Conservation (phyloP, 2,113 vertebrate genomes). For the Tragelaphus buxtoni region DNA sequence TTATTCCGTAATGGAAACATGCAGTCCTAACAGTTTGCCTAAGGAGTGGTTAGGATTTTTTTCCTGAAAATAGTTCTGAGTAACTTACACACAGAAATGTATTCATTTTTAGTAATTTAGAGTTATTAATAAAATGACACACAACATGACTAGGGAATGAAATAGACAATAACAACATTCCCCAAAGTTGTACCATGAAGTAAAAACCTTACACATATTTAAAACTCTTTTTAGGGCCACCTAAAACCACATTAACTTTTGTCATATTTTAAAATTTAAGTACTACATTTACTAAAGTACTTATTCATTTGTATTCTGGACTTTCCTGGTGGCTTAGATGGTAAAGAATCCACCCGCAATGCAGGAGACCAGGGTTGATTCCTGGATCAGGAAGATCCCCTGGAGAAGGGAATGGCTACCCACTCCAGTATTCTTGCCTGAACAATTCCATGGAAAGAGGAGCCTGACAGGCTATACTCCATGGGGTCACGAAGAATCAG, state of each 20-base stretch:
- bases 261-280: not conserved
- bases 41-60: too few relatives aligned
- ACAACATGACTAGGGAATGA: not conserved
- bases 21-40: too few relatives aligned
- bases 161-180: not conserved
- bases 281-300: not conserved
- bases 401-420: not conserved
- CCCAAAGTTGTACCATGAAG: not conserved
- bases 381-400: not conserved
- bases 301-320: constrained; percentile 26
- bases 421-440: not conserved
- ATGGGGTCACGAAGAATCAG: not conserved
- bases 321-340: not conserved
- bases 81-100: not conserved
- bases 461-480: not conserved
- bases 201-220: not conserved
- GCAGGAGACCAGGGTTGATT: not conserved
- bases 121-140: not conserved
- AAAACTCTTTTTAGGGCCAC: not conserved
- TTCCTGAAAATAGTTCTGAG: not conserved
- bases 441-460: too few relatives aligned
- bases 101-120: not conserved
- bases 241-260: not conserved
- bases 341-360: not conserved
- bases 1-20: not conserved